Evolutionary conservation across 2,797 vertebrate genomes (phyloP).

Genomic region (Sphenodon punctatus): DNA sequence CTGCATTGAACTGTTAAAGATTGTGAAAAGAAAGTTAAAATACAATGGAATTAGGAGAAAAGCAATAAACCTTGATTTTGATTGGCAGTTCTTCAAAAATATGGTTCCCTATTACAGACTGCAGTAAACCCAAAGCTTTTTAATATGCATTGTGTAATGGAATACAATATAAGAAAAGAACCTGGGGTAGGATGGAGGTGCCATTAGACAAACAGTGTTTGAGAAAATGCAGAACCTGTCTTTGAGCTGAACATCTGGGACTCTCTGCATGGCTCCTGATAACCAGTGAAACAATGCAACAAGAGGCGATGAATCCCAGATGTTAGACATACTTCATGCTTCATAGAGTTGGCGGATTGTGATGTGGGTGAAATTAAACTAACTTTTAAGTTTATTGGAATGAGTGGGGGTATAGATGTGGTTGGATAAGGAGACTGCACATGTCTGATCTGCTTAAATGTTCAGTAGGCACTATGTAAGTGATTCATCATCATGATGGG

Average conservation of each 20-base stretch:
- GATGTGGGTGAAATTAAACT: neutral
- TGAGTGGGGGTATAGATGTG: constrained; percentile 23
- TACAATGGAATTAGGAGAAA: constrained; percentile 3
- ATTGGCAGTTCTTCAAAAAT: constrained; percentile 6
- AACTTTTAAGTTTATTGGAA: constrained; percentile 11
- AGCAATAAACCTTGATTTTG: neutral
- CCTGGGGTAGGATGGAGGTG: neutral
- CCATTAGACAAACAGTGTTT: neutral
- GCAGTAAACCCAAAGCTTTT: constrained; percentile 20
- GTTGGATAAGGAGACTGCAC: neutral
- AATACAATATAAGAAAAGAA: neutral
- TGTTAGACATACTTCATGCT: constrained; percentile 19
- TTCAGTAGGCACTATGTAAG: neutral
- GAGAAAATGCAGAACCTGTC: constrained; percentile 13
- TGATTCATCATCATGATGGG: neutral
- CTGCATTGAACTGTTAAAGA: neutral
- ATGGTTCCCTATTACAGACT: constrained; percentile 17
- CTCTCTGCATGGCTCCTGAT: neutral
- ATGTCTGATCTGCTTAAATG: neutral
- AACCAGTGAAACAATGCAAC: constrained; percentile 27
- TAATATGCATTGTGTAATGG: neutral
- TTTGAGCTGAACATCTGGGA: constrained; percentile 41
- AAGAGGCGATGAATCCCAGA: constrained; percentile 21
- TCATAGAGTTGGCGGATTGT: constrained; percentile 1
- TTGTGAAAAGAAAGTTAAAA: neutral